Conservation (phyloP, 2,797 vertebrate genomes). For the Galagoides demidoff region DNA sequence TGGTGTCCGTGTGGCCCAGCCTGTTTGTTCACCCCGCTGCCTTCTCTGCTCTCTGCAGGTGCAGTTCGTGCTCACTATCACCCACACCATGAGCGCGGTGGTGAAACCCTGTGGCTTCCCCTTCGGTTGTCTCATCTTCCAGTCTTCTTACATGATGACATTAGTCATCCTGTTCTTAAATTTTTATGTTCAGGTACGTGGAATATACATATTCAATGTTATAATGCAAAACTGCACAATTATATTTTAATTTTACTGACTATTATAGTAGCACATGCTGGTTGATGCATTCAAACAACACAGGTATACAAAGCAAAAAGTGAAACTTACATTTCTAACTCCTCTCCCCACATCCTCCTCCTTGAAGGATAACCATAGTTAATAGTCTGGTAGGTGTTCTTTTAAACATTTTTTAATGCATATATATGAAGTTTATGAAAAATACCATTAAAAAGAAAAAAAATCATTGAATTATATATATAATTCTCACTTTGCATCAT, state of each 20-base stretch:
- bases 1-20: neutral
- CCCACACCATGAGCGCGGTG: conserved; percentile 91
- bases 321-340: neutral
- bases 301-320: neutral
- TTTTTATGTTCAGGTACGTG: conserved; percentile 92
- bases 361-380: neutral
- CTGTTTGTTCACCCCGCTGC: fast-evolving
- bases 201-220: neutral
- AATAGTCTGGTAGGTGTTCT: neutral
- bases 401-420: neutral
- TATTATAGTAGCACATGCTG: neutral
- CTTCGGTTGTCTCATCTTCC: conserved; percentile 92
- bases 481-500: neutral
- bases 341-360: neutral
- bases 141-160: conserved; percentile 93
- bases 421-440: neutral
- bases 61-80: conserved; percentile 93
- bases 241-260: neutral
- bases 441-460: neutral
- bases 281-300: neutral
- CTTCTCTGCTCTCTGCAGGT: conserved; percentile 82
- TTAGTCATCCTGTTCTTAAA: conserved; percentile 92
- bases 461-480: neutral
- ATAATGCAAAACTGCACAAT: neutral
- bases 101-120: conserved; percentile 92